phyloP scores from a whole-genome alignment of 2,113 vertebrate species.

The Ictalurus furcatus region DNA sequence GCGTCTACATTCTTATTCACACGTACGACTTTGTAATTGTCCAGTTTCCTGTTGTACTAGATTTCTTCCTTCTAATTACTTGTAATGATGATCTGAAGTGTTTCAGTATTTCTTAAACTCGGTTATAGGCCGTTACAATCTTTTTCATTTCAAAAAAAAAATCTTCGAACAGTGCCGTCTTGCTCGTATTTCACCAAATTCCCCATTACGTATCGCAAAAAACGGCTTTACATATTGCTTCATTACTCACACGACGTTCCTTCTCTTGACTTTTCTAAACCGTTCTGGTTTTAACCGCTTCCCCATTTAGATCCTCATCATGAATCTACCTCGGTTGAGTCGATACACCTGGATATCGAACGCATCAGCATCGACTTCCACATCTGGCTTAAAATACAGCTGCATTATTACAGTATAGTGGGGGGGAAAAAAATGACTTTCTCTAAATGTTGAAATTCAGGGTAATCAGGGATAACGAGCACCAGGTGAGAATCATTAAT shows the following conservation, averaged over 20 bases:
- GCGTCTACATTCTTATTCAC: neutral
- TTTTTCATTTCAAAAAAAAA: neutral
- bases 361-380: neutral
- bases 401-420: neutral
- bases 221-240: neutral
- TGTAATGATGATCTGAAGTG: neutral
- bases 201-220: neutral
- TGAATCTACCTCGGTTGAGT: neutral
- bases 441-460: neutral
- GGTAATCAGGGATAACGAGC: neutral
- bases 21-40: neutral
- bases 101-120: neutral
- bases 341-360: neutral
- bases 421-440: neutral
- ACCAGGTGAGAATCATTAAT: neutral
- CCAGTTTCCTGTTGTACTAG: no score
- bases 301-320: neutral
- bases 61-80: neutral
- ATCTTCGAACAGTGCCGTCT: neutral
- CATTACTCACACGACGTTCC: neutral
- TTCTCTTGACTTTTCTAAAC: neutral
- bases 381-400: neutral
- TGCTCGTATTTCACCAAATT: neutral
- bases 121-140: neutral
- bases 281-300: neutral